phyloP scores from a whole-genome alignment of 2,797 vertebrate species.

The Oophaga sylvatica region DNA sequence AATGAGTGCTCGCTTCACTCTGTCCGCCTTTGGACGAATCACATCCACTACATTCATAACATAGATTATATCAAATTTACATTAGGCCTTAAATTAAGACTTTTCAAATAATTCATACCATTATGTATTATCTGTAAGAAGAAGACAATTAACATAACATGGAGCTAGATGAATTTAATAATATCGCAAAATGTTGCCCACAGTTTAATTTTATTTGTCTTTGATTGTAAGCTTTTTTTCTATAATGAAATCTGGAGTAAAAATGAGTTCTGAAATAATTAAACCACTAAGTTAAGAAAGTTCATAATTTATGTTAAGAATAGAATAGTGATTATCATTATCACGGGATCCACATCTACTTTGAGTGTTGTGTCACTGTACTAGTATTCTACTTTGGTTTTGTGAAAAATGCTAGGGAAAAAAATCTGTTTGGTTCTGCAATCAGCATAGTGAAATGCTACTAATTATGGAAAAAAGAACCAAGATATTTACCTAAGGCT shows the following conservation, averaged over 20 bases:
- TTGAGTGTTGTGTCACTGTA: not conserved
- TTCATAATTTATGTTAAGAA: not conserved
- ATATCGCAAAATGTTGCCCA: conserved; percentile 13
- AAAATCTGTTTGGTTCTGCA: not conserved
- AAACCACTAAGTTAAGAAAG: not conserved
- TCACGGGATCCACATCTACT: not conserved
- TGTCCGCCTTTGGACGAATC: too few species aligned
- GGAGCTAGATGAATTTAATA: not conserved
- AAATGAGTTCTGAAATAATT: conserved; percentile 4
- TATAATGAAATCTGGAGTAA: not conserved
- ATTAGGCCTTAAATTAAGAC: not conserved
- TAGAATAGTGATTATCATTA: not conserved
- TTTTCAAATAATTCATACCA: not conserved
- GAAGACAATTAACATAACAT: not conserved
- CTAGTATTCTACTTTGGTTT: not conserved
- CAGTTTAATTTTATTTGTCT: conserved; percentile 27
- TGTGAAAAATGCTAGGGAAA: not conserved
- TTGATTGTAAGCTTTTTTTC: not conserved
- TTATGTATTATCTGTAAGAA: not conserved
- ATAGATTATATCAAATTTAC: not conserved
- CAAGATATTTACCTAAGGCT: not conserved
- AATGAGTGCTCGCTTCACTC: too few species aligned
- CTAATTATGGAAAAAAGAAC: not conserved
- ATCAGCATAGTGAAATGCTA: not conserved
- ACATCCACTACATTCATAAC: not conserved